phyloP scores from a whole-genome alignment of 2,888 invertebrate genomes.

The Yponomeuta plumbellus region DNA sequence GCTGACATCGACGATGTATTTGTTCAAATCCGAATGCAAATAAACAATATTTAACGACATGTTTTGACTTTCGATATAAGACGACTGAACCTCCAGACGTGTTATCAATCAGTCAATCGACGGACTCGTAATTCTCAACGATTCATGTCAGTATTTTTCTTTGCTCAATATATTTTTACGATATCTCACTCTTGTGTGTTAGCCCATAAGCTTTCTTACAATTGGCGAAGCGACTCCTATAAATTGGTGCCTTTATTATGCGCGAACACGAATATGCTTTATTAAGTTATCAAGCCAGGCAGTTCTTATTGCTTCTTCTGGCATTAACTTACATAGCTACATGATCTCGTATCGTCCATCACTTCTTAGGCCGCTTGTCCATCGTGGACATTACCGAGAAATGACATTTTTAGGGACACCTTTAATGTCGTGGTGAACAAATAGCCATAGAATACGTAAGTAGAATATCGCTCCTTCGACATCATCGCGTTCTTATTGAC shows the following conservation, averaged over 20 bases:
- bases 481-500: too few species aligned
- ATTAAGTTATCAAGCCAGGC: conserved; percentile 49
- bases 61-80: conserved; percentile 52
- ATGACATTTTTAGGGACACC: too few species aligned
- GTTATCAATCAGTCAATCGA: neutral
- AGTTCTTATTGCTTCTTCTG: neutral
- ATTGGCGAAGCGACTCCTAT: conserved; percentile 3
- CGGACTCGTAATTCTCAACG: neutral
- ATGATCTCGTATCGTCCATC: neutral
- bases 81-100: conserved; percentile 37
- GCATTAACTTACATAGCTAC: neutral
- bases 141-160: conserved; percentile 29
- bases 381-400: too few species aligned
- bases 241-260: conserved; percentile 39
- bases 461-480: too few species aligned
- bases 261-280: conserved; percentile 48
- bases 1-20: neutral
- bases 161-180: conserved; percentile 52
- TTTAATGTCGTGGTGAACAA: too few species aligned
- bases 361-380: neutral
- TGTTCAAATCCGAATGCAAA: conserved; percentile 10
- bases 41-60: conserved; percentile 37
- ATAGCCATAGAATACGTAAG: too few species aligned
- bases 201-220: neutral
- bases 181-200: conserved; percentile 32